These are phyloP conservation scores for Protodeltote pygarga DNA, from an alignment of 2,888 invertebrate genomes.

Conservation along the genomic window DNA sequence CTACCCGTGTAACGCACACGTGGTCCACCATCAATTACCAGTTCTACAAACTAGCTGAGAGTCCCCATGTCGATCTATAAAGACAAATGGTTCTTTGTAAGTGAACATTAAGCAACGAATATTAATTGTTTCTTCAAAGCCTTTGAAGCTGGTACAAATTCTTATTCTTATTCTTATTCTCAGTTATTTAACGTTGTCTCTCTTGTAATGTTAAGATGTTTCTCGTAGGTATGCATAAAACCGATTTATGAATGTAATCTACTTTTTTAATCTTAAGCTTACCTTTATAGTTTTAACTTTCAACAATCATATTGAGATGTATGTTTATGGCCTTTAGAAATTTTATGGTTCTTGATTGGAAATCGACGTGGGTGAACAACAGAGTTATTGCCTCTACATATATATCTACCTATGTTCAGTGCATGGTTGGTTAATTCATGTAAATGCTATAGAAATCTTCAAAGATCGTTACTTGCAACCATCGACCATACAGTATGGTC, in stretches of 20 bases:
- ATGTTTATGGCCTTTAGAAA: constrained; percentile 35
- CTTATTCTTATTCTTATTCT: no score
- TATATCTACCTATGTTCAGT: not conserved
- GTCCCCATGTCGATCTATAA: constrained; percentile 41
- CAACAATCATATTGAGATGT: constrained; percentile 9
- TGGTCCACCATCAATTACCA: constrained; percentile 51
- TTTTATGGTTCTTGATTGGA: constrained; percentile 29
- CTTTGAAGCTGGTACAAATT: constrained; percentile 18
- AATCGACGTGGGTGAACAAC: constrained; percentile 24
- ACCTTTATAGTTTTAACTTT: constrained; percentile 7
- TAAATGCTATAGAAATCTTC: constrained; percentile 27
- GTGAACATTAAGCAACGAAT: constrained; percentile 7
- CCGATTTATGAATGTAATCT: constrained; percentile 34
- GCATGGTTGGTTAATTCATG: constrained; percentile 12
- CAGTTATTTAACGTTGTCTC: no score
- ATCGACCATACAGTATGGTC: no score
- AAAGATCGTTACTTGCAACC: constrained; percentile 8
- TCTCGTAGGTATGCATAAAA: constrained; percentile 5
- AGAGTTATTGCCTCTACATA: constrained; percentile 16
- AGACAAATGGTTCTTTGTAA: constrained; percentile 49
- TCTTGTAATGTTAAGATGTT: no score
- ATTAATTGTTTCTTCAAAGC: constrained; percentile 19
- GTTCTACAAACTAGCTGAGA: constrained; percentile 35
- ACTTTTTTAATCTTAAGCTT: constrained; percentile 15
- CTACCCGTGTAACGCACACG: constrained; percentile 29